These are phyloP conservation scores for Drosophila punjabiensis DNA, from an alignment of 1,140 invertebrate genomes.

Conservation along the genomic window DNA sequence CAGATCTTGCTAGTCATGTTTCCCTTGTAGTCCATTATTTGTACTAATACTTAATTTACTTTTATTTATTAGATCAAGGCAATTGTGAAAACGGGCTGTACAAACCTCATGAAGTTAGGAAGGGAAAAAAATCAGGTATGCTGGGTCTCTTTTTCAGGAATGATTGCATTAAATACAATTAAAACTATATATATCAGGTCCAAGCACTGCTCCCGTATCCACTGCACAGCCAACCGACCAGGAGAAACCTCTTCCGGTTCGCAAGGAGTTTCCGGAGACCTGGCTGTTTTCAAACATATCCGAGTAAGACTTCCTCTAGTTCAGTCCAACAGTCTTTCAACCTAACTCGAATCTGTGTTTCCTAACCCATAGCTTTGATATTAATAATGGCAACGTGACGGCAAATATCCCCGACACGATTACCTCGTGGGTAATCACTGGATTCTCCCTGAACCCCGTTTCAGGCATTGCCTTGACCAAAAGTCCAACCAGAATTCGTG, in stretches of 20 bases:
- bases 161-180: not conserved
- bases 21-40: not conserved
- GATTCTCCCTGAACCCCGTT: slow-evolving; percentile 94
- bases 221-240: not conserved
- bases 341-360: not conserved
- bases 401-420: slow-evolving; percentile 93
- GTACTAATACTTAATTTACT: no score
- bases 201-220: not conserved
- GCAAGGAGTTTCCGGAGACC: slow-evolving; percentile 23
- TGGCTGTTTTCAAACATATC: slow-evolving; percentile 26
- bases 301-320: not conserved
- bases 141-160: not conserved
- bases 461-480: slow-evolving; percentile 94
- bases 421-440: slow-evolving; percentile 96
- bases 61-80: no score
- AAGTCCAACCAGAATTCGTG: slow-evolving; percentile 90
- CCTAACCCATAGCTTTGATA: slow-evolving; percentile 27
- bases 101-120: no score
- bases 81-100: no score
- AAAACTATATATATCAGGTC: not conserved
- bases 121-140: not conserved
- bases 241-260: not conserved
- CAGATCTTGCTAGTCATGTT: not conserved
- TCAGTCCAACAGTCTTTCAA: not conserved
- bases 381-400: slow-evolving; percentile 69